These are phyloP conservation scores for Procavia capensis DNA, from an alignment of 2,113 vertebrate species.

Conservation along the genomic window DNA sequence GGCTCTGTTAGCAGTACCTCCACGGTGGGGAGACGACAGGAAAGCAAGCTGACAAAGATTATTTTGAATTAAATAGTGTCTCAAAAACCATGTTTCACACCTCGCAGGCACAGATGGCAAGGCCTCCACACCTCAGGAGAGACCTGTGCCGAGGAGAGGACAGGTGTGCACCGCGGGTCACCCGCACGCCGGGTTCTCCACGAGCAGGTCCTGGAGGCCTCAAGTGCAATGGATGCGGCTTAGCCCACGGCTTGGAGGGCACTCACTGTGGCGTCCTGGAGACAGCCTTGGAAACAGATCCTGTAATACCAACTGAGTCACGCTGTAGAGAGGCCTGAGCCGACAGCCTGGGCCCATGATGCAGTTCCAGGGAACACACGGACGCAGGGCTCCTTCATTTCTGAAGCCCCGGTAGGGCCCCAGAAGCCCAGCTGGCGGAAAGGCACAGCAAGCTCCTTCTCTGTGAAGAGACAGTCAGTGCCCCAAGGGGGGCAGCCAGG, in stretches of 20 bases:
- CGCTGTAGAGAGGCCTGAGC: neutral
- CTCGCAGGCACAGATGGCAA: conserved; percentile 65
- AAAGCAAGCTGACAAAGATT: conserved; percentile 67
- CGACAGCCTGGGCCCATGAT: neutral
- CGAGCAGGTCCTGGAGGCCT: neutral
- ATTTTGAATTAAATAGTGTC: conserved; percentile 73
- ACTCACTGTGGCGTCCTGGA: neutral
- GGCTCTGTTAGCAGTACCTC: neutral
- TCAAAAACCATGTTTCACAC: conserved; percentile 56
- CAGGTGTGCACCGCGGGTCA: neutral
- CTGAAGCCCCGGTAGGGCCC: neutral
- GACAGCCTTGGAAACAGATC: conserved; percentile 37
- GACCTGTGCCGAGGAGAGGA: conserved; percentile 52
- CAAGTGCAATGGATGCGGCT: neutral
- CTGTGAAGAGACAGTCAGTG: neutral
- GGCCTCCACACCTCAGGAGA: neutral
- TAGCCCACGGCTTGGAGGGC: neutral
- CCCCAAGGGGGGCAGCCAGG: neutral
- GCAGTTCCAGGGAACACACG: neutral
- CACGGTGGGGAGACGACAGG: neutral
- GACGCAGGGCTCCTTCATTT: neutral
- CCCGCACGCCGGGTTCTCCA: neutral
- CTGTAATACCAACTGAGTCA: conserved; percentile 33
- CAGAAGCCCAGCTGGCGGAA: neutral
- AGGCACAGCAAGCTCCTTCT: neutral